Percentiles rank a stretch among this genome's conserved stretches.
Conservation (phyloP, 2,888 invertebrate genomes). For the Aphidius colemani region DNA sequence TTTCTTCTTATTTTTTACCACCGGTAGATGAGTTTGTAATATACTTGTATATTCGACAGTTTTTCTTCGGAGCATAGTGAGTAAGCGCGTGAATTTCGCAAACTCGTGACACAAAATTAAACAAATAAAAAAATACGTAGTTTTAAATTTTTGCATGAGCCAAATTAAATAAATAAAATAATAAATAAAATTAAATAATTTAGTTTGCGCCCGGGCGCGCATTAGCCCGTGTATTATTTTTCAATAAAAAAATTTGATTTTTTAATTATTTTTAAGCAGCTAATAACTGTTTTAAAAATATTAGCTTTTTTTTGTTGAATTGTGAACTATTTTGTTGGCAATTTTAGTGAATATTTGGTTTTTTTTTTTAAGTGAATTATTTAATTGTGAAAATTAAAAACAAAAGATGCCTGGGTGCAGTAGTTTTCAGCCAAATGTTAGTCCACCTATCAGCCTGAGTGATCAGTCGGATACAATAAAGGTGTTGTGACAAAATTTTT, state of each 20-base stretch:
- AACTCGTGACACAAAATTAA: conserved; percentile 11
- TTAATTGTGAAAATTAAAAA: not conserved
- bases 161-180: conserved; percentile 7
- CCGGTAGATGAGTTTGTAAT: too few relatives aligned
- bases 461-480: conserved; percentile 79
- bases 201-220: conserved; percentile 16
- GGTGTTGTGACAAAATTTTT: conserved; percentile 60
- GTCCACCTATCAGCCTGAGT: conserved; percentile 75
- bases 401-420: conserved; percentile 64
- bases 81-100: conserved; percentile 9
- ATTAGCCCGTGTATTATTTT: not conserved
- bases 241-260: too few relatives aligned
- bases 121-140: not conserved
- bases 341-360: not conserved
- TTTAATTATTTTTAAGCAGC: too few relatives aligned
- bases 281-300: not conserved
- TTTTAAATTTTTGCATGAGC: not conserved
- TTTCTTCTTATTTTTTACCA: too few relatives aligned
- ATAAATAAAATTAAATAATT: not conserved
- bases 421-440: conserved; percentile 71
- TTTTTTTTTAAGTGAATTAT: not conserved
- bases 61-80: conserved; percentile 13
- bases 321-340: not conserved
- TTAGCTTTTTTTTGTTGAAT: not conserved
- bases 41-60: conserved; percentile 14